Percentiles rank a stretch among this genome's conserved stretches.
Evolutionary conservation across 2,888 invertebrate genomes (phyloP).

Genomic region (Geophilus truncorum): DNA sequence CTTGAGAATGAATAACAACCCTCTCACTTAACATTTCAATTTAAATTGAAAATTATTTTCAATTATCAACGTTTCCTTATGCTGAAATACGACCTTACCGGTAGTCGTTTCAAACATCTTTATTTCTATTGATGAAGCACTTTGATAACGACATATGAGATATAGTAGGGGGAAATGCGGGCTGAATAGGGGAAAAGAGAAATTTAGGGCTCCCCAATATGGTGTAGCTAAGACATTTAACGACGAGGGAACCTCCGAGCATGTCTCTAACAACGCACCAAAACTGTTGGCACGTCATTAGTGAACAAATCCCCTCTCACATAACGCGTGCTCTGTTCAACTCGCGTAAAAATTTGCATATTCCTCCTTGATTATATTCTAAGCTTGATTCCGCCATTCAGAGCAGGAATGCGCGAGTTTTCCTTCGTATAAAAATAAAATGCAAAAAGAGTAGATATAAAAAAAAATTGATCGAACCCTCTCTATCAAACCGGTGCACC

Average conservation of each 20-base stretch:
- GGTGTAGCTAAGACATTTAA: conserved; percentile 5
- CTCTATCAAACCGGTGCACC: background rate
- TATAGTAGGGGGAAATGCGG: background rate
- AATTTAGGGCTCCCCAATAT: conserved; percentile 1
- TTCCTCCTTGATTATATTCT: conserved; percentile 6
- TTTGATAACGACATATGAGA: background rate
- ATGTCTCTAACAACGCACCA: background rate
- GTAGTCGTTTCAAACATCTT: background rate
- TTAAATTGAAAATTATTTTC: background rate
- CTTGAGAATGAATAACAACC: background rate
- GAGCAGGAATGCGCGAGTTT: background rate
- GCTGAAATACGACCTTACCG: background rate
- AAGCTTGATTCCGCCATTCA: background rate
- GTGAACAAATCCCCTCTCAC: conserved; percentile 8
- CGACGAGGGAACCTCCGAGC: background rate
- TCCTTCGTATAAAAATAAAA: background rate
- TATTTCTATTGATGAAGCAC: background rate
- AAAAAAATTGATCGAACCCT: conserved; percentile 3
- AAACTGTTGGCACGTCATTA: conserved; percentile 20
- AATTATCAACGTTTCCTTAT: background rate
- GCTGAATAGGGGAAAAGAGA: background rate
- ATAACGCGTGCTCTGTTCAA: conserved; percentile 3
- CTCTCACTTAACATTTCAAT: background rate
- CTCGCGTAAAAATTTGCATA: background rate
- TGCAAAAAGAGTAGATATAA: background rate